Base-by-base conservation (phyloP, 30 jellyfish, hydroid and myxozoan genomes). In the Cassiopea andromeda region DNA sequence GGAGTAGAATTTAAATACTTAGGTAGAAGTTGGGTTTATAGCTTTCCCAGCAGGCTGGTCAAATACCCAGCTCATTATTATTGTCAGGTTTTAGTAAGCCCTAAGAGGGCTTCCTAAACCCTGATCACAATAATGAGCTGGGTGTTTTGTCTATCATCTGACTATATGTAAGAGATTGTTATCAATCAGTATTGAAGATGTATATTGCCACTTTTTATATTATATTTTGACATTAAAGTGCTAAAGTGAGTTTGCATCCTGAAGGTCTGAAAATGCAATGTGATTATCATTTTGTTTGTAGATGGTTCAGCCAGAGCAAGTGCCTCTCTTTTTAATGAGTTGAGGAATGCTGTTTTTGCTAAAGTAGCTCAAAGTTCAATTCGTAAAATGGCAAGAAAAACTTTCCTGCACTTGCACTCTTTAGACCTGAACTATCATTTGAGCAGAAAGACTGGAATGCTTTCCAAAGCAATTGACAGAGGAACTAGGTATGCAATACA, bases 301-400 rank as follows among this genome's bases (percentile, higher is more conserved):
- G 99, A 97, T 90, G 99, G 99, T 2, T 92, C 96, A 46, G 98
- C 98, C 3, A 72, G 99, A 64, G 96, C 94, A 38, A 97, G 99
- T 64, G 91, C 98, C 7, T 87, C 98, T 67, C 84, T 92, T 7
- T 97, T 93, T 70, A 97, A 97, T 87, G 99, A 97, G 67, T 44
- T 97, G 57, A 67, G 98, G 47, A 97, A 97, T 87, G 98, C 99
- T 8, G 98, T 97, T 2, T 97, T 97, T 93, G 98, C 99, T 57
- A 81, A 86, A 75, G 99, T 97, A 78, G 96, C 99, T 17, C 99
- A 97, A 61, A 91, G 91, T 79, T 88, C 98, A 16, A 93, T 97
- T 54, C 93, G 99, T 18, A 81, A 85, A 73, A 91, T 92, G 97
- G 97, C 98, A 73, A 84, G 84, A 44, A 88, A 90, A 43, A 92